Conservation (phyloP, 2,888 invertebrate species). For the Nymphalis urticae region DNA sequence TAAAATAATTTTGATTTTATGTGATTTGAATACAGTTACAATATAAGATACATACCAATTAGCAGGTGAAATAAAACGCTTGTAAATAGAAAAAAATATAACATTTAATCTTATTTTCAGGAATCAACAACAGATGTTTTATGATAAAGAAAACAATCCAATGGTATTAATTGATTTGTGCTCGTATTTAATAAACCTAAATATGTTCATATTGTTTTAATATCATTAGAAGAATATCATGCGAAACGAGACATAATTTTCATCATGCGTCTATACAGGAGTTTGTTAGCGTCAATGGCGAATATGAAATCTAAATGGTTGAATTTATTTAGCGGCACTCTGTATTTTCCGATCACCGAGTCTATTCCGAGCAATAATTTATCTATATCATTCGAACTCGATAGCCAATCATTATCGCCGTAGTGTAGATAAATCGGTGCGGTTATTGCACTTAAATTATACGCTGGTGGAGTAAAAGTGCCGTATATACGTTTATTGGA, state of each 20-base stretch:
- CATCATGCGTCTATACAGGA: constrained; percentile 80
- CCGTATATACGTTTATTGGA: constrained; percentile 73
- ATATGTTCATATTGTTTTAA: constrained; percentile 28
- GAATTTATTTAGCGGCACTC: constrained; percentile 70
- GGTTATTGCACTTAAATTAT: constrained; percentile 68
- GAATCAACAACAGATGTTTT: constrained; percentile 36
- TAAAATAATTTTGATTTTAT: too few species aligned
- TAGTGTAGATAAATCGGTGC: constrained; percentile 78
- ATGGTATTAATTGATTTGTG: constrained; percentile 36
- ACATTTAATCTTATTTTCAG: constrained; percentile 28
- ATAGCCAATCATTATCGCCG: constrained; percentile 77
- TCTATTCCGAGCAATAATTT: constrained; percentile 65
- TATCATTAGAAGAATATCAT: constrained; percentile 33
- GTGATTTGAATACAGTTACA: too few species aligned
- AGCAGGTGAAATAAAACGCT: not conserved
- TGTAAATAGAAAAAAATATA: not conserved
- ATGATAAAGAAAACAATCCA: constrained; percentile 4
- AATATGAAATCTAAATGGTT: constrained; percentile 83
- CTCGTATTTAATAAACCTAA: not conserved
- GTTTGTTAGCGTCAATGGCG: constrained; percentile 78
- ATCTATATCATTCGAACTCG: constrained; percentile 70
- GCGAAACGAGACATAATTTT: constrained; percentile 69
- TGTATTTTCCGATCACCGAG: constrained; percentile 69
- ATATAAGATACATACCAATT: too few species aligned
- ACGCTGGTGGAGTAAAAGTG: constrained; percentile 72